Evolutionary conservation across 2,888 invertebrate species (phyloP).

Genomic region (Tineola bisselliella): DNA sequence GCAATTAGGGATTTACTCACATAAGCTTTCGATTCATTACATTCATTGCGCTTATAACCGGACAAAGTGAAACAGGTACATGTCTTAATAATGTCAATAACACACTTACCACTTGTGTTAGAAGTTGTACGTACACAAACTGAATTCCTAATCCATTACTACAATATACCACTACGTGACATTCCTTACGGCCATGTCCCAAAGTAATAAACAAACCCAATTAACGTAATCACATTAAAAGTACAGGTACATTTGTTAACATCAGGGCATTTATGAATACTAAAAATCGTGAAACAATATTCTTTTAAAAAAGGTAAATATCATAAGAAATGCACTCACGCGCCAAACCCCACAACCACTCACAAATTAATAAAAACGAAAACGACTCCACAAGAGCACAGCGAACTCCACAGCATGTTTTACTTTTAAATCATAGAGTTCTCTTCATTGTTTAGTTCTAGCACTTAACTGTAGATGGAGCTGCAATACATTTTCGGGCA

Average conservation of each 20-base stretch:
- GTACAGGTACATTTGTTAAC: background rate
- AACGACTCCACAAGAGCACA: too few relatives aligned
- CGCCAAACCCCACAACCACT: background rate
- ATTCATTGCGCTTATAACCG: background rate
- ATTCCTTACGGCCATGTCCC: conserved; percentile 41
- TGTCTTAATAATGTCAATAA: background rate
- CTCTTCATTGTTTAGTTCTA: too few relatives aligned
- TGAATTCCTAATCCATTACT: conserved; percentile 40
- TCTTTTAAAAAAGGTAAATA: conserved; percentile 11
- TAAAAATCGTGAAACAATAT: conserved; percentile 10
- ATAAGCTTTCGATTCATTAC: background rate
- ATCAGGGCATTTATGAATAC: background rate
- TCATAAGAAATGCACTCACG: background rate
- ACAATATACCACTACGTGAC: conserved; percentile 28
- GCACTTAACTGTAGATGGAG: too few relatives aligned
- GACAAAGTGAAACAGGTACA: background rate
- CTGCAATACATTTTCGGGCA: too few relatives aligned
- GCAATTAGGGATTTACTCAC: background rate
- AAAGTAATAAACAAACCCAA: conserved; percentile 32
- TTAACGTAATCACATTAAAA: conserved; percentile 33
- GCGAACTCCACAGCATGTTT: too few relatives aligned
- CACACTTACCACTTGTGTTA: conserved; percentile 6
- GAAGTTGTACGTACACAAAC: conserved; percentile 30
- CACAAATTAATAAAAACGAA: too few relatives aligned
- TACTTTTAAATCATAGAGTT: too few relatives aligned